These are phyloP conservation scores for Carabus problematicus DNA, from an alignment of 2,888 invertebrate species.

Conservation along the genomic window DNA sequence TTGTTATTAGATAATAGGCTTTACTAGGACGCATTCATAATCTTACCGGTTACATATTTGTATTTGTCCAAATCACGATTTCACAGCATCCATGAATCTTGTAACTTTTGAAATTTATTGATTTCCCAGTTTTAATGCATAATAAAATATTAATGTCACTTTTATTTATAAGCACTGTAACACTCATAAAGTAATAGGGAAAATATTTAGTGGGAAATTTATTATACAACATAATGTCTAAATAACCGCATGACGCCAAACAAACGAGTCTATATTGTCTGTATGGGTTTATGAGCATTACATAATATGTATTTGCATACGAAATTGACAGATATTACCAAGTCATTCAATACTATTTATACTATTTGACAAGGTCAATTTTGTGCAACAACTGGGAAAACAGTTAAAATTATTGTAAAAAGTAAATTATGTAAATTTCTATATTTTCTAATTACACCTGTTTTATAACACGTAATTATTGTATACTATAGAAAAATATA, in stretches of 20 bases:
- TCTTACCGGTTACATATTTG: neutral
- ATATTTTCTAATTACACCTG: slow-evolving; percentile 1
- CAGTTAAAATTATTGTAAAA: neutral
- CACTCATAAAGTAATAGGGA: too few species aligned
- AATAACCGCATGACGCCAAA: too few species aligned
- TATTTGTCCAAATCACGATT: too few species aligned
- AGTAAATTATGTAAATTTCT: slow-evolving; percentile 15
- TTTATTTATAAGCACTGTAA: neutral
- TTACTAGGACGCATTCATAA: neutral
- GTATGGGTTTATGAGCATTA: too few species aligned
- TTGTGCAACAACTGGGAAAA: neutral
- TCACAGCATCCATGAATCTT: too few species aligned
- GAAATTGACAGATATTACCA: slow-evolving; percentile 27
- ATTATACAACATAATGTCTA: too few species aligned
- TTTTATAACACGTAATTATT: too few species aligned
- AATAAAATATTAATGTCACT: neutral
- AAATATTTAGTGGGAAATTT: too few species aligned
- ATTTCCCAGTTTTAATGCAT: neutral
- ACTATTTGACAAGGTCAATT: slow-evolving; percentile 18
- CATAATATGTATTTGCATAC: slow-evolving; percentile 20
- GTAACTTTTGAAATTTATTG: too few species aligned
- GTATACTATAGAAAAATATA: too few species aligned
- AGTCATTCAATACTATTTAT: slow-evolving; percentile 17
- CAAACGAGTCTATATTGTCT: too few species aligned
- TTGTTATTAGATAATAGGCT: slow-evolving; percentile 41